Evolutionary conservation across 2,797 vertebrate genomes (phyloP).

Genomic region (Monodelphis domestica): DNA sequence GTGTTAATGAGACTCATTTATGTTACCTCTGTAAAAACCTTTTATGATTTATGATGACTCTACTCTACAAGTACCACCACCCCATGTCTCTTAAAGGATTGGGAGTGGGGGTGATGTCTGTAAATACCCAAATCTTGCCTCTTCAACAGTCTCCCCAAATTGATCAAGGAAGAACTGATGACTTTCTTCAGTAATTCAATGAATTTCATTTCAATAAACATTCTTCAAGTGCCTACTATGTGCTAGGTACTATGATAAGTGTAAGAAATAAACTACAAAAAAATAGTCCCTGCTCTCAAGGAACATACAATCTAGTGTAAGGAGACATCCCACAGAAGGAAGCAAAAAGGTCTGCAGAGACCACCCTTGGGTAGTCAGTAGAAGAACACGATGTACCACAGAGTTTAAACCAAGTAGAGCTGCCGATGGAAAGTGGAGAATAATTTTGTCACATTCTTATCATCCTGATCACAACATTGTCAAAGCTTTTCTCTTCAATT

Average conservation of each 20-base stretch:
- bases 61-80: slow-evolving; percentile 33
- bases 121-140: neutral
- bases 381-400: neutral
- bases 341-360: neutral
- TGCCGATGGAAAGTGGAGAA: neutral
- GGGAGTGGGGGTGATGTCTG: slow-evolving; percentile 2
- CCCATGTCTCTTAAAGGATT: slow-evolving; percentile 41
- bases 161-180: neutral
- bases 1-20: slow-evolving; percentile 65
- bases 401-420: neutral
- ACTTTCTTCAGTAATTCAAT: neutral
- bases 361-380: neutral
- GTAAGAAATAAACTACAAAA: neutral
- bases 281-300: neutral
- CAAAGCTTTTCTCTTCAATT: neutral
- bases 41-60: slow-evolving; percentile 59
- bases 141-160: neutral
- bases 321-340: neutral
- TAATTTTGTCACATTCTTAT: neutral
- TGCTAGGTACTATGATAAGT: neutral
- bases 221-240: neutral
- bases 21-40: slow-evolving; percentile 36
- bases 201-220: neutral
- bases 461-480: neutral
- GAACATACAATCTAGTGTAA: neutral